Base-by-base conservation (phyloP, 2,888 invertebrate genomes). In the Cynaeus angustus region DNA sequence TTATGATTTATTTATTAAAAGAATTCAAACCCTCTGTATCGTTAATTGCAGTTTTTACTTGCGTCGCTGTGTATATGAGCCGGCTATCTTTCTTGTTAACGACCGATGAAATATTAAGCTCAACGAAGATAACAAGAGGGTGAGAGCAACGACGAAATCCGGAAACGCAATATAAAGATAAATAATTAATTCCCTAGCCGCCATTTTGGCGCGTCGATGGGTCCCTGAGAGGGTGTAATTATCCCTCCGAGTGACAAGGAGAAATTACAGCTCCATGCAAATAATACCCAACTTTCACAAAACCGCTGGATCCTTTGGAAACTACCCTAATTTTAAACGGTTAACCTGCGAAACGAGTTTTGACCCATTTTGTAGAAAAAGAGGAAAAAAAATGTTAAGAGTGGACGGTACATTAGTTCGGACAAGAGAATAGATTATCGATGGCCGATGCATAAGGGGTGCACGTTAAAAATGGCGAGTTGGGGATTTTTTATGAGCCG, bases 401-500 rank as follows among this genome's bases (percentile, higher is more conserved):
- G 73, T 72, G 74, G 77, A 70, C 74, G 74, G 70, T 66, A 75
- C 76, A 77, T 78, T 76, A 77, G 73, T 73, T 75, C 74, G 77
- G 75, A 80, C 77, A 78, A 76, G 76, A 72, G 76, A 78, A 79
- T 77, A 79, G 78, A 79, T 79, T 78, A 80, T 79, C 77, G 75
- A 77, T 77, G 77, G 72, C 62, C 58, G 68, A 69, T 65, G 66
- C 41, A 58, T 53, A 70, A 72, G 73, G 75, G 74, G 72, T 74
- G 75, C 72, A 72, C 71, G 64, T 70, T 46, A 67, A 78, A 80
- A 81, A 81, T 81, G 80, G 81, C 80, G 80, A 80, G 74, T 75
- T 77, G 75, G 79, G 77, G 76, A 80, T 82, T 82, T 82, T 82
- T 82, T 82, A 81, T 80, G 79, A 67, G 75, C 80, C 80, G 77